A percentile compares a stretch with the other conserved stretches of the same genome.
Conservation (phyloP, 2,888 invertebrate species). For the Drosophila cyrtoloma region DNA sequence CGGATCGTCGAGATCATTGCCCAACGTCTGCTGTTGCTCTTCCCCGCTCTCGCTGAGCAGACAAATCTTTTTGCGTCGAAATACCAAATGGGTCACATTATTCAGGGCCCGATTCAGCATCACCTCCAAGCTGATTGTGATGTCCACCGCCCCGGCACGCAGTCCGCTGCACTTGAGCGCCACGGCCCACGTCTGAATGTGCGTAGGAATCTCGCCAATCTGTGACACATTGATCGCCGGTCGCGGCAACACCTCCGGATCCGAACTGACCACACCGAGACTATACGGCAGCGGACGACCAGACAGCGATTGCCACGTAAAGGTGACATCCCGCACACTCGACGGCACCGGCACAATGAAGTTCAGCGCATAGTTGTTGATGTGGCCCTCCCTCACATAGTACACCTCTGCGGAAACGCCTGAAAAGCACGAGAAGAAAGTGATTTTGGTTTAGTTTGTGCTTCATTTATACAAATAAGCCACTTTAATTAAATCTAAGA, state of each 20-base stretch:
- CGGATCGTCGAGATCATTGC: conserved; percentile 79
- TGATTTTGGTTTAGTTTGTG: background rate
- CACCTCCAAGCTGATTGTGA: conserved; percentile 93
- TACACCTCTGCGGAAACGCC: conserved; percentile 94
- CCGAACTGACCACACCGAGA: conserved; percentile 91
- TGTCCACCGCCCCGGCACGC: conserved; percentile 93
- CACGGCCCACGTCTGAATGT: conserved; percentile 92
- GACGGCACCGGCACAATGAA: conserved; percentile 95
- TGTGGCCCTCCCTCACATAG: conserved; percentile 95
- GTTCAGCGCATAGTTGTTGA: conserved; percentile 95
- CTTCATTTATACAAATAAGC: background rate
- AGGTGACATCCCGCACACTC: conserved; percentile 93
- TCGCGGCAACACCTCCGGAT: conserved; percentile 90
- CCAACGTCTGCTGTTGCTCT: conserved; percentile 24
- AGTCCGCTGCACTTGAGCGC: conserved; percentile 93
- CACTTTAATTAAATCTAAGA: background rate
- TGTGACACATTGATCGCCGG: conserved; percentile 94
- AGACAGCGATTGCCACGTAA: conserved; percentile 96
- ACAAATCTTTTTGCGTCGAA: conserved; percentile 94
- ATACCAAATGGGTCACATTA: conserved; percentile 91
- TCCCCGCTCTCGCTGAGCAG: conserved; percentile 84
- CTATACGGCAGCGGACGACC: conserved; percentile 93
- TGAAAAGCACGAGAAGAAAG: conserved; percentile 83
- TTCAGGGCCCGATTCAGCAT: conserved; percentile 88
- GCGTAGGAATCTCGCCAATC: conserved; percentile 92